Percentiles rank a stretch among this genome's conserved stretches.
phyloP scores from a whole-genome alignment of 2,113 vertebrate genomes.

The Carlito syrichta region DNA sequence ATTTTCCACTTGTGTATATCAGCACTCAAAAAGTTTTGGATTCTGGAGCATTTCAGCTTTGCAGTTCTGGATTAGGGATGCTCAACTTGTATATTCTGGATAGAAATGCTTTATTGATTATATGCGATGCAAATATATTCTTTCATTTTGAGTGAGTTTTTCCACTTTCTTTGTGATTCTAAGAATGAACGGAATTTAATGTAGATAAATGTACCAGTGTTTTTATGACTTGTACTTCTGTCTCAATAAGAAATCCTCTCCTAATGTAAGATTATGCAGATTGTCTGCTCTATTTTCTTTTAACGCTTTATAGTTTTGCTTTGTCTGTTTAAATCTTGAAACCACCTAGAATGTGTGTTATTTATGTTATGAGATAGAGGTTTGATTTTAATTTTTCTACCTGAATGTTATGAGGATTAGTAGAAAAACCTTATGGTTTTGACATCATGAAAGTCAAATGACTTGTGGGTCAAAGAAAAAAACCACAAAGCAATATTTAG shows the following conservation, averaged over 20 bases:
- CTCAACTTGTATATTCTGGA: not conserved
- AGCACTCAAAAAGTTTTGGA: not conserved
- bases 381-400: not conserved
- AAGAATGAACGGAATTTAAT: not conserved
- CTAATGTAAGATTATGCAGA: not conserved
- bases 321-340: not conserved
- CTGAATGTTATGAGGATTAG: not conserved
- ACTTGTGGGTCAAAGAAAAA: not conserved
- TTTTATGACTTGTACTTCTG: not conserved
- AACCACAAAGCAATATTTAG: not conserved
- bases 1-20: not conserved
- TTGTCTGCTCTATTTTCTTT: not conserved
- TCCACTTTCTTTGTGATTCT: not conserved
- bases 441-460: not conserved
- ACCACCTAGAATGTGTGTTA: not conserved
- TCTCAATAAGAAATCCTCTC: not conserved
- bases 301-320: not conserved
- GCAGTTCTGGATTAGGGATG: not conserved
- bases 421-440: not conserved
- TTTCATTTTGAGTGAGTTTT: not conserved
- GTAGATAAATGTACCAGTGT: not conserved
- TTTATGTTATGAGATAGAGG: not conserved
- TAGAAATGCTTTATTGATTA: not conserved
- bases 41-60: not conserved
- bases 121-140: not conserved